These are phyloP conservation scores for Falco naumanni DNA, from an alignment of 2,797 vertebrate genomes.

Conservation along the genomic window DNA sequence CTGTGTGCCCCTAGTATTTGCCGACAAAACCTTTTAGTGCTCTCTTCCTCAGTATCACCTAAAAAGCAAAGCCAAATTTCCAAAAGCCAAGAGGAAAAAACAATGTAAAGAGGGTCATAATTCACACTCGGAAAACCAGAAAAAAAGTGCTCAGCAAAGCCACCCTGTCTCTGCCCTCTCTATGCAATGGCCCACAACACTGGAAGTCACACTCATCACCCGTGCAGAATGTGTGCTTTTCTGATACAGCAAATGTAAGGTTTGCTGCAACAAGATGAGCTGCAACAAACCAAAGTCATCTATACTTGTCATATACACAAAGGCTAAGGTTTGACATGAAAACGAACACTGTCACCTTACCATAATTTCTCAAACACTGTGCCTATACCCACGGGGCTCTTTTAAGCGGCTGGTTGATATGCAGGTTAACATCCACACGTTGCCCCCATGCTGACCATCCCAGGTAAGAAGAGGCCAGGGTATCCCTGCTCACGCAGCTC, in stretches of 20 bases:
- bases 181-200: accelerated
- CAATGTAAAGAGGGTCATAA: background rate
- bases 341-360: background rate
- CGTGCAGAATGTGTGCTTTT: background rate
- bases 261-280: background rate
- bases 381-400: background rate
- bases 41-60: background rate
- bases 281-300: background rate
- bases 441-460: background rate
- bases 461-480: background rate
- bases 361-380: background rate
- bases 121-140: background rate
- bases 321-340: background rate
- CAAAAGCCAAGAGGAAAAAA: background rate
- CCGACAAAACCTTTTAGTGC: background rate
- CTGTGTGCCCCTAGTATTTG: background rate
- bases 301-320: background rate
- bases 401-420: background rate
- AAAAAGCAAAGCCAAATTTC: background rate
- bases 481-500: background rate
- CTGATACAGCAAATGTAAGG: background rate
- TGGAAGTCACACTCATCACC: background rate
- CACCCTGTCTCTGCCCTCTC: background rate
- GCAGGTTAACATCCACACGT: background rate
- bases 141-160: background rate